phyloP scores from a whole-genome alignment of 2,113 vertebrate genomes.

The Trochalopteron elliotii region DNA sequence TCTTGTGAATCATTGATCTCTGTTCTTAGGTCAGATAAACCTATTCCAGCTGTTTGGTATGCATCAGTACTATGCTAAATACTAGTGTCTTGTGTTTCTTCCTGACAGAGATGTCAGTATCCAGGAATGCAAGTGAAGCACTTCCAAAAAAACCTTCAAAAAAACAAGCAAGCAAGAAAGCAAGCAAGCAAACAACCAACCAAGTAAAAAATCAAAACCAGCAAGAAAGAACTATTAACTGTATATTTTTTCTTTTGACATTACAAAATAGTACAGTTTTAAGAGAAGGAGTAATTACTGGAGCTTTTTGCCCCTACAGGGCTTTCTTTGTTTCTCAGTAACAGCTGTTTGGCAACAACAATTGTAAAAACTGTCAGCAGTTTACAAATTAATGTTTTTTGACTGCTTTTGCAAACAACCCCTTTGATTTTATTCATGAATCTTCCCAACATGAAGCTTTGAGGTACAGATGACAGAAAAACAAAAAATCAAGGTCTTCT shows the following conservation, averaged over 20 bases:
- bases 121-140: not conserved
- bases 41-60: not conserved
- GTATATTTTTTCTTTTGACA: not conserved
- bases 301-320: not conserved
- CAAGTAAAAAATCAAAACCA: not conserved
- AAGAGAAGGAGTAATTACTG: not conserved
- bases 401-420: not conserved
- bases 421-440: not conserved
- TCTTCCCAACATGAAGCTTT: not conserved
- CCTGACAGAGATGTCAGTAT: not conserved
- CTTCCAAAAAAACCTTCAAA: not conserved
- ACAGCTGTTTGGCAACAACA: not conserved
- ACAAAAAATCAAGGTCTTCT: not conserved
- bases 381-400: constrained; percentile 5
- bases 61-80: not conserved
- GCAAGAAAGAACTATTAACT: not conserved
- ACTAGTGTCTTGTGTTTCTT: not conserved
- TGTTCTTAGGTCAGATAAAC: not conserved
- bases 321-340: not conserved
- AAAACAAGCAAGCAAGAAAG: not conserved
- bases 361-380: not conserved
- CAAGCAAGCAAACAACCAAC: not conserved
- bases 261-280: not conserved
- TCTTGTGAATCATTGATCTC: not conserved
- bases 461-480: not conserved